Evolutionary conservation across 2,113 vertebrate genomes (phyloP).

Genomic region (Lasiurus borealis): DNA sequence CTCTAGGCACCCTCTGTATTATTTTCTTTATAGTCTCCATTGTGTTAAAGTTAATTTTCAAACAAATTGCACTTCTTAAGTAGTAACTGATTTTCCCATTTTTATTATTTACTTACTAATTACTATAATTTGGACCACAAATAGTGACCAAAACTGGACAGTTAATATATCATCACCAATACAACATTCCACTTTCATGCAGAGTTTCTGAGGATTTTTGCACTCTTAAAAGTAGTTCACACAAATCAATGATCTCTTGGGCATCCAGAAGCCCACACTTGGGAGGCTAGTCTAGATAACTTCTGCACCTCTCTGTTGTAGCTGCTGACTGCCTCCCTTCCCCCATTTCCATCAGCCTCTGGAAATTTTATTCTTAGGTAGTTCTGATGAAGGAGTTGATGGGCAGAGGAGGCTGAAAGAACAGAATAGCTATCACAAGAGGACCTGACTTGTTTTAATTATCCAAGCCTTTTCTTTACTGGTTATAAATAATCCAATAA

Average conservation of each 20-base stretch:
- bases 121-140: background rate
- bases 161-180: background rate
- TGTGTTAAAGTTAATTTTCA: constrained; percentile 37
- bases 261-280: background rate
- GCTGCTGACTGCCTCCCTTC: fast-evolving
- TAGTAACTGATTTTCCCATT: constrained; percentile 46
- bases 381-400: background rate
- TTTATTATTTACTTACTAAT: constrained; percentile 59
- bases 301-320: fast-evolving
- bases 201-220: background rate
- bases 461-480: background rate
- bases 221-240: background rate
- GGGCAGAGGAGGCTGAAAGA: background rate
- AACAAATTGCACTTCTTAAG: constrained; percentile 50
- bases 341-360: background rate
- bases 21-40: background rate
- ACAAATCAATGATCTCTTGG: background rate
- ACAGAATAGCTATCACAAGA: background rate
- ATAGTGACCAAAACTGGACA: background rate
- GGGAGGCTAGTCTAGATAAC: background rate
- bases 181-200: background rate
- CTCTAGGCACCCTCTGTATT: background rate
- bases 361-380: background rate
- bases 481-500: constrained; percentile 47
- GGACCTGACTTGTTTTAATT: constrained; percentile 30